Evolutionary conservation across 2,113 vertebrate species (phyloP).

Genomic region (Sphaerodactylus townsendi): DNA sequence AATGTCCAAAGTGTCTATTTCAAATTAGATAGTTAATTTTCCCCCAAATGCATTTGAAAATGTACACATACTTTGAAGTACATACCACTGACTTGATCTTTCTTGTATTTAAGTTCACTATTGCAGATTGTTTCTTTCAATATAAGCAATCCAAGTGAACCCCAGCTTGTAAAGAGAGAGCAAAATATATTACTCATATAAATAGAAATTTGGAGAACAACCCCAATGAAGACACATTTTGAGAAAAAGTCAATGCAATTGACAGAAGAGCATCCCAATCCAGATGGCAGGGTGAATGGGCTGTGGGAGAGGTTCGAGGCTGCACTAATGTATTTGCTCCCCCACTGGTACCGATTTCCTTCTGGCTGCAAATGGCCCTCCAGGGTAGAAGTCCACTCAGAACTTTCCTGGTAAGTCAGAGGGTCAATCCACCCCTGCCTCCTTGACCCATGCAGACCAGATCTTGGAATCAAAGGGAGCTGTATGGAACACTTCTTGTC

Average conservation of each 20-base stretch:
- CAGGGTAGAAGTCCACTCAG: no score
- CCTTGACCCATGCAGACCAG: not conserved
- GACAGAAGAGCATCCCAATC: no score
- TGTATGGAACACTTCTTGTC: not conserved
- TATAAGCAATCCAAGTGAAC: not conserved
- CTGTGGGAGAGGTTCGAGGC: no score
- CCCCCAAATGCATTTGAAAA: not conserved
- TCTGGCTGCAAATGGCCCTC: no score
- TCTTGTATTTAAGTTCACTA: not conserved
- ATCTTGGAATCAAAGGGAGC: not conserved
- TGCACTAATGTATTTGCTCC: no score
- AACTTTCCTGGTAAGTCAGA: no score
- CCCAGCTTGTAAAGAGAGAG: not conserved
- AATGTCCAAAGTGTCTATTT: not conserved
- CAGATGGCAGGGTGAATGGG: no score
- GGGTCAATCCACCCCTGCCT: no score
- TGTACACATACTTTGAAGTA: not conserved
- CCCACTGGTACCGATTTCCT: no score
- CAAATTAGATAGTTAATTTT: not conserved
- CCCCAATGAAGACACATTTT: not conserved
- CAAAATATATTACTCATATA: not conserved
- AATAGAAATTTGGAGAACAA: not conserved
- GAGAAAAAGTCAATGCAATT: not conserved
- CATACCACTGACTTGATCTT: not conserved
- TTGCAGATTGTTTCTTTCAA: not conserved